Evolutionary conservation across 2,888 invertebrate genomes (phyloP), one percentile per base, ranked within the genome.

Genomic region (Cremastobaeus sp.): DNA sequence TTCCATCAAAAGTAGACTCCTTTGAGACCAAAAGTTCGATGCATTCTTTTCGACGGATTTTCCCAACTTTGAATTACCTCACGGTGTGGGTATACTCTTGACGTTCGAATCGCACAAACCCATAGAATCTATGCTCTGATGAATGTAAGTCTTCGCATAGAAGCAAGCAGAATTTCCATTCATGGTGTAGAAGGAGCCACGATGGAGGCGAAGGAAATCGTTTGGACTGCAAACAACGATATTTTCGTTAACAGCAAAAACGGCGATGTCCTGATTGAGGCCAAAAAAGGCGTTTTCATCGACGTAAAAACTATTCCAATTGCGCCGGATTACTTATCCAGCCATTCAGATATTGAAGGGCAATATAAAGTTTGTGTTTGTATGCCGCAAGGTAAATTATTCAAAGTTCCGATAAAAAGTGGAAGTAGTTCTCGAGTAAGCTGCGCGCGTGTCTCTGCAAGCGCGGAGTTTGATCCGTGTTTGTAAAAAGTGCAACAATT

Each of bases 321-420:
- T 43, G 93, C 92, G 5, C 89, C 89, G 2, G 88, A 90, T 14
- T 81, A 80, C 41, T 43, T 80, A 6, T 83, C 85, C 17, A 84
- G 82, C 64, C 84, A 82, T 9, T 85, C 82, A 28, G 77, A 77
- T 39, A 60, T 85, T 3, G 86, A 88, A 65, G 88, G 91, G 0
- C 95, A 96, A 84, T 96, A 93, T 81, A 96, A 96, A 85, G 91
- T 97, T 0, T 97, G 96, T 79, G 93, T 96, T 0, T 96, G 96
- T 82, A 95, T 96, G 94, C 96, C 96, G 0, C 92, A 93, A 76
- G 96, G 96, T 0, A 94, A 93, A 79, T 85, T 97, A 50, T 96
- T 96, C 83, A 90, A 93, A 71, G 91, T 96, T 2, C 93, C 94
- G 0, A 92, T 94, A 0, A 91, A 92, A 0, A 89, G 90, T 0